These are phyloP conservation scores for Noctua comes DNA, from an alignment of 2,888 invertebrate genomes.

Conservation along the genomic window DNA sequence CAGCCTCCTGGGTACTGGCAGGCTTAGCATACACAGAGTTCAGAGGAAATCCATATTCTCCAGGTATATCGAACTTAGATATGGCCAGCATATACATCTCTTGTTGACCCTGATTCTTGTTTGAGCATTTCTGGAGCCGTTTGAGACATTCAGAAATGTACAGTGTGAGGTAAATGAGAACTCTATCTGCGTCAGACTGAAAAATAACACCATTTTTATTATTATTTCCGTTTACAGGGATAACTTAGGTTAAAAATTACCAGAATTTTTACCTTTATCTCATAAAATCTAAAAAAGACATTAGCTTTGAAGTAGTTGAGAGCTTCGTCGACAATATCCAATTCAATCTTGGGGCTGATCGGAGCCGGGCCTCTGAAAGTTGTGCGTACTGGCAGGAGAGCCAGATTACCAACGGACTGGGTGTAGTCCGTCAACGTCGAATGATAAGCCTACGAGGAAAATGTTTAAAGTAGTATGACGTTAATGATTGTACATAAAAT, in stretches of 20 bases:
- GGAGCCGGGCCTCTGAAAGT: conserved; percentile 98
- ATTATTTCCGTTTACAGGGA: not conserved
- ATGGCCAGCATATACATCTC: conserved; percentile 99
- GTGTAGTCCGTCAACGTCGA: conserved; percentile 95
- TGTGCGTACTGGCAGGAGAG: conserved; percentile 97
- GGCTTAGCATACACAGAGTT: conserved; percentile 99
- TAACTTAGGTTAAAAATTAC: not conserved
- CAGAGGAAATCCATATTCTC: conserved; percentile 97
- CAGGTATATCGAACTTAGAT: conserved; percentile 98
- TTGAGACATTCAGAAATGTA: conserved; percentile 99
- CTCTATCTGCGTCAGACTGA: conserved; percentile 98
- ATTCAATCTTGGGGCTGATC: conserved; percentile 91
- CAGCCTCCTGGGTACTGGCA: conserved; percentile 93
- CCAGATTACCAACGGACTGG: conserved; percentile 96
- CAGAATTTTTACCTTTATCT: conserved; percentile 95
- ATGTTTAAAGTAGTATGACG: not conserved
- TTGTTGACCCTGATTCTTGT: conserved; percentile 96
- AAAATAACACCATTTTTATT: conserved; percentile 70
- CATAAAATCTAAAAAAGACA: conserved; percentile 99
- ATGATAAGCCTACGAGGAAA: conserved; percentile 96
- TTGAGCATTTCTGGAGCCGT: conserved; percentile 97
- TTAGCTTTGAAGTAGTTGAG: conserved; percentile 99
- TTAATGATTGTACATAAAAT: not conserved
- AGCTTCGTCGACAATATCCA: conserved; percentile 99
- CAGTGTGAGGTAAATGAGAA: conserved; percentile 98